Evolutionary conservation across 2,888 invertebrate genomes (phyloP).

Genomic region (Drosophila demipolita): DNA sequence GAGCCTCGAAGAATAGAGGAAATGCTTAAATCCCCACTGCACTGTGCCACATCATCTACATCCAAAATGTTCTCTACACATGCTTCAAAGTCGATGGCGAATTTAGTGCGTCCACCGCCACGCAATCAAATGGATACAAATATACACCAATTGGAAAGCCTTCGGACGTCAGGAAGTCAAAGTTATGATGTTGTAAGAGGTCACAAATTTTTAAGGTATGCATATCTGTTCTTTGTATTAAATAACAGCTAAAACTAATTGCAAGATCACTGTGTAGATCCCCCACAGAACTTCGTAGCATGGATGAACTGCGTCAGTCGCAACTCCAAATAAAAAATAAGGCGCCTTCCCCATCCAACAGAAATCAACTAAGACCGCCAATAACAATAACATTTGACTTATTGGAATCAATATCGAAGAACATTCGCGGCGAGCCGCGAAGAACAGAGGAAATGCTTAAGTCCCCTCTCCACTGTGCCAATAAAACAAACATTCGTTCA

Average conservation of each 20-base stretch:
- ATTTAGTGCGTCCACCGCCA: not conserved
- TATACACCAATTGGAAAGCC: not conserved
- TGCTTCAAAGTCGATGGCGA: not conserved
- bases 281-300: not conserved
- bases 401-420: slow-evolving; percentile 1
- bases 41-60: not conserved
- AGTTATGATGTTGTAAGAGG: not conserved
- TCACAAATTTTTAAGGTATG: not conserved
- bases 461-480: slow-evolving; percentile 20
- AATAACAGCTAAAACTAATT: not conserved
- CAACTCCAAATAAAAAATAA: not conserved
- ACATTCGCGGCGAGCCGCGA: slow-evolving; percentile 14
- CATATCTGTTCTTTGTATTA: not conserved
- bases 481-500: not conserved
- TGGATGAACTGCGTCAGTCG: not conserved
- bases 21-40: slow-evolving; percentile 25
- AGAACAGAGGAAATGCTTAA: slow-evolving; percentile 14
- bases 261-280: not conserved
- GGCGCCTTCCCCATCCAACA: not conserved
- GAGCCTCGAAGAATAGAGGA: slow-evolving; percentile 24
- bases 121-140: not conserved
- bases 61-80: not conserved
- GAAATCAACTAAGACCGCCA: not conserved
- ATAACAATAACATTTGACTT: not conserved
- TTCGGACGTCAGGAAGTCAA: not conserved